Evolutionary conservation across 2,797 vertebrate genomes (phyloP), one percentile per base, ranked within the genome.

Genomic region (Spondyliosoma cantharus): DNA sequence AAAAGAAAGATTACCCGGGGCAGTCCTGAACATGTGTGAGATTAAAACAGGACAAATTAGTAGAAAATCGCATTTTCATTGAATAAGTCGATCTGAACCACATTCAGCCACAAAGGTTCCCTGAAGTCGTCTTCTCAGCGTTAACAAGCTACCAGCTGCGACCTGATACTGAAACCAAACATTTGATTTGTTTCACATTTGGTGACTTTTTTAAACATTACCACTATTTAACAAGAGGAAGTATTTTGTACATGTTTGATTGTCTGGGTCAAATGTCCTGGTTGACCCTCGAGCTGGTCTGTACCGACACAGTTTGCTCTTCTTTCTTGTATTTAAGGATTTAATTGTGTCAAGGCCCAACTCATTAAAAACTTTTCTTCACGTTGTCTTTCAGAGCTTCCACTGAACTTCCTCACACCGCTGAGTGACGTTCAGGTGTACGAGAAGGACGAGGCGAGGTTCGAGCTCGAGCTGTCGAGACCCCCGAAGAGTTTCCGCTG

Each of bases 371-470:
- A 70, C n/a, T 16, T 5, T 52, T 19, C 17, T 52, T 32, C 2
- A 27, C 42, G 6, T 37, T 60, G 49, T 57, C 20, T 64, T 37
- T 63, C 94, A 99, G 98, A 99, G 80, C 92, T 98, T 81, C 97
- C 98, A 9, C 95, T 99, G 78, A 97, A 97, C 89, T 98, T 99
- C 92, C 95, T 99, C 69, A 96, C 96, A 0, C 92, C 96, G 1
- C 94, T 99, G 75, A 96, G 87, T 0, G 97, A 99, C 3, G 95
- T 98, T 42, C 97, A 97, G 80, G 97, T 99, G 65, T 99, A 97
- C 48, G 98, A 99, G 93, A 99, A 99, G 80, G 98, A 99, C 14
- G 96, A 98, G 82, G 97, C 96, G 0, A 96, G 95, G 76, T 99
- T 99, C 78, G 97, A 99, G 92, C 94, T 97, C 53, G 98, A 99